Conservation (phyloP, 2,113 vertebrate species). For the Ceyx cyanopectus region DNA sequence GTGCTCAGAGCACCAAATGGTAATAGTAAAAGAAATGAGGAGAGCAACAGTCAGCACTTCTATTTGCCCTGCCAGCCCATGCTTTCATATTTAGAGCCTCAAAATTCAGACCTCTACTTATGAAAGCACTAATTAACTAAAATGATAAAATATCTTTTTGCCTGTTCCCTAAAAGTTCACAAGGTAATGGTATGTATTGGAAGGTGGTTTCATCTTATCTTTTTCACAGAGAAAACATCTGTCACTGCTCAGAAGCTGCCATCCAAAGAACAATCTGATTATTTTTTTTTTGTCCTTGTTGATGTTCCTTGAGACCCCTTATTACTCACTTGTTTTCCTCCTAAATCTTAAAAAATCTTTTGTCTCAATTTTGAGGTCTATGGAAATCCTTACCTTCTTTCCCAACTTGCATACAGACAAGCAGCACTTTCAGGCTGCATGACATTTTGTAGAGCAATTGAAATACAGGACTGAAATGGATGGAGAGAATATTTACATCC, state of each 20-base stretch:
- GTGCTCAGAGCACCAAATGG: not conserved
- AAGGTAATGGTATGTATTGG: not conserved
- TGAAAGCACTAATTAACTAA: not conserved
- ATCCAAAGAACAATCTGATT: not conserved
- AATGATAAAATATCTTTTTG: not conserved
- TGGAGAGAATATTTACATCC: slow-evolving; percentile 53
- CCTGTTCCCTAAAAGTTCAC: not conserved
- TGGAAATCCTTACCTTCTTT: not conserved
- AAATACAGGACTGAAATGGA: slow-evolving; percentile 22
- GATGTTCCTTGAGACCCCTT: not conserved
- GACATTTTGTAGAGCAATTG: not conserved
- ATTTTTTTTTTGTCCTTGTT: not conserved
- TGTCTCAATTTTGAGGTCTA: not conserved
- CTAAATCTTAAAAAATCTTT: not conserved
- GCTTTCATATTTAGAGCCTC: not conserved
- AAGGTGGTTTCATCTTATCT: not conserved
- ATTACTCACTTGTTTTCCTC: not conserved
- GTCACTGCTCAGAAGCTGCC: not conserved
- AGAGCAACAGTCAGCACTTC: not conserved
- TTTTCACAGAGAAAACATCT: not conserved
- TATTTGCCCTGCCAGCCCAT: not conserved
- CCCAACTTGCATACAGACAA: not conserved
- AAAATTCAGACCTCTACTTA: not conserved
- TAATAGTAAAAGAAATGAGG: not conserved
- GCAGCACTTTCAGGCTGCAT: not conserved